Conservation (phyloP, 2,888 invertebrate genomes). For the Drosophila testacea region DNA sequence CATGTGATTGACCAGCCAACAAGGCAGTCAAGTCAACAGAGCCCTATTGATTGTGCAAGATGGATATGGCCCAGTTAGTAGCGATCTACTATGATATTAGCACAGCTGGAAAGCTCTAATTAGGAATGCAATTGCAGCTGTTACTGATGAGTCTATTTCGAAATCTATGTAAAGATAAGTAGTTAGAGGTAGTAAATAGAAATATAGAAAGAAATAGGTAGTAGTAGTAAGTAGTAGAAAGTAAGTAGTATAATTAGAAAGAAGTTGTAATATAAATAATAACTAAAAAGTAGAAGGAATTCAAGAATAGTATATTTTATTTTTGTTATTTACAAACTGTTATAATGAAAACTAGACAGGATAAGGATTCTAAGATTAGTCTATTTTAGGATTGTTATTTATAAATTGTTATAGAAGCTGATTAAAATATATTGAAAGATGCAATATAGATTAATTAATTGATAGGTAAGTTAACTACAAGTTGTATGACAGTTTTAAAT, state of each 20-base stretch:
- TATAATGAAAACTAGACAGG: no score
- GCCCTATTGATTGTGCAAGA: constrained; percentile 35
- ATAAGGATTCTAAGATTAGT: no score
- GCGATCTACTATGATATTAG: constrained; percentile 25
- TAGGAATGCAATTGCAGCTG: constrained; percentile 34
- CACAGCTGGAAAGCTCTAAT: constrained; percentile 54
- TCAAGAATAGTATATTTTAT: no score
- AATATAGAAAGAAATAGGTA: not conserved
- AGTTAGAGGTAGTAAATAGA: not conserved
- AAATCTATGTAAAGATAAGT: not conserved
- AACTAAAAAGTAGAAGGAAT: no score
- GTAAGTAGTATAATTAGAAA: not conserved
- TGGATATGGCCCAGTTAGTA: constrained; percentile 31
- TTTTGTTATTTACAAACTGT: no score
- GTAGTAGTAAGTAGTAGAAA: not conserved
- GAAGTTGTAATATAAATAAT: no score
- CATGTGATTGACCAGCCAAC: constrained; percentile 18
- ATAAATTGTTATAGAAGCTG: not conserved
- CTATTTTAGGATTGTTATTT: not conserved
- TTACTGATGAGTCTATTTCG: constrained; percentile 4
- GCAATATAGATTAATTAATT: no score
- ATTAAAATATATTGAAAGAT: not conserved
- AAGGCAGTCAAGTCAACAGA: not conserved
- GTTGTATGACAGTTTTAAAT: no score
- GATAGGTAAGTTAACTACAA: no score